phyloP scores from a whole-genome alignment of 2,113 vertebrate genomes.

The Pseudonaja textilis region DNA sequence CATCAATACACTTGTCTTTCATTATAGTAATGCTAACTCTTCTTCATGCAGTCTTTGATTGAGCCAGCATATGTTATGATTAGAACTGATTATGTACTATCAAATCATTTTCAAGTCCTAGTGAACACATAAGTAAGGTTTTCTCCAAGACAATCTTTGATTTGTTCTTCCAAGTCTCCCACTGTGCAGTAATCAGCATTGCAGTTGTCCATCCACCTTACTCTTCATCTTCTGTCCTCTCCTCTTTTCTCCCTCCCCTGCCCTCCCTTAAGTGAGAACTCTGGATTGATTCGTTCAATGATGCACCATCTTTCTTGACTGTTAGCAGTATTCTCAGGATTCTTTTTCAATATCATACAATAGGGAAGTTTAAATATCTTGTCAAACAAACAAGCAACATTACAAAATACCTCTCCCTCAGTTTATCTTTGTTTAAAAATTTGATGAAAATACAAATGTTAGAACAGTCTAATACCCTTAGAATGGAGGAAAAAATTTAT shows the following conservation, averaged over 20 bases:
- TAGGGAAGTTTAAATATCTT: background rate
- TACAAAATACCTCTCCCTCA: background rate
- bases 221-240: too few relatives aligned
- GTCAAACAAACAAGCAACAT: background rate
- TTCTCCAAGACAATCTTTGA: background rate
- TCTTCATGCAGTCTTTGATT: background rate
- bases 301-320: background rate
- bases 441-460: background rate
- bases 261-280: background rate
- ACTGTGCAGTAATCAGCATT: background rate
- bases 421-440: background rate
- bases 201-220: background rate
- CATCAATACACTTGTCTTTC: background rate
- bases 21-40: background rate
- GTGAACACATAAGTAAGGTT: background rate
- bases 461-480: background rate
- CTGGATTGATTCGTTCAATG: background rate
- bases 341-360: background rate
- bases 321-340: background rate
- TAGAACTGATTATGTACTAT: background rate
- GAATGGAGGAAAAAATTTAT: background rate
- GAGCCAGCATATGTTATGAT: background rate
- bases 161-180: background rate
- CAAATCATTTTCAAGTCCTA: background rate
- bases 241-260: background rate